phyloP scores from a whole-genome alignment of 2,113 vertebrate species.

The Hippocampus zosterae region DNA sequence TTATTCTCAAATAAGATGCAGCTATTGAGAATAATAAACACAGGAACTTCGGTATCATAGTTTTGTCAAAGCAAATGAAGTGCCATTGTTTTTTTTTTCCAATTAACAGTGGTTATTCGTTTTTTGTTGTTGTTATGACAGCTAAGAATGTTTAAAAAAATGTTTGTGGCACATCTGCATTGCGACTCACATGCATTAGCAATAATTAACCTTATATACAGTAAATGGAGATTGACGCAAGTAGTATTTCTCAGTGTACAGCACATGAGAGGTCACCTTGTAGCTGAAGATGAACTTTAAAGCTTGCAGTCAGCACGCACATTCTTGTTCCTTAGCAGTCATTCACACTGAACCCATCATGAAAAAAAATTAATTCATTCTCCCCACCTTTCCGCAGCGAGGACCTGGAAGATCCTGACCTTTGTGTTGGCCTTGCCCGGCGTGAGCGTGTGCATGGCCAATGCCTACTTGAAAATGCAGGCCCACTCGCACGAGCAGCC shows the following conservation, averaged over 20 bases:
- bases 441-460: slow-evolving; percentile 70
- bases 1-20: background rate
- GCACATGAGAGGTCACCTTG: background rate
- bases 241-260: no score
- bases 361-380: background rate
- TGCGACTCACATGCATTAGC: no score
- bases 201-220: no score
- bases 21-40: background rate
- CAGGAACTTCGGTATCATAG: background rate
- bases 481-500: slow-evolving; percentile 48
- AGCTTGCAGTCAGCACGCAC: background rate
- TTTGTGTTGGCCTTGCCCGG: slow-evolving; percentile 69
- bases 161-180: no score
- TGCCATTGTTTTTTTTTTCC: background rate
- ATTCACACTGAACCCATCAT: background rate
- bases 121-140: background rate
- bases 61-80: background rate
- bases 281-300: slow-evolving; percentile 22
- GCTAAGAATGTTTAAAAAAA: no score
- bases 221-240: no score
- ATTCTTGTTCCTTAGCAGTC: background rate
- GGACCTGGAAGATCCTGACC: slow-evolving; percentile 78
- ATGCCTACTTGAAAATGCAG: slow-evolving; percentile 66
- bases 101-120: background rate
- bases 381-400: slow-evolving; percentile 50